Percentiles rank a stretch among this genome's conserved stretches.
Evolutionary conservation across 2,888 invertebrate species (phyloP).

Genomic region (Nebria salina): DNA sequence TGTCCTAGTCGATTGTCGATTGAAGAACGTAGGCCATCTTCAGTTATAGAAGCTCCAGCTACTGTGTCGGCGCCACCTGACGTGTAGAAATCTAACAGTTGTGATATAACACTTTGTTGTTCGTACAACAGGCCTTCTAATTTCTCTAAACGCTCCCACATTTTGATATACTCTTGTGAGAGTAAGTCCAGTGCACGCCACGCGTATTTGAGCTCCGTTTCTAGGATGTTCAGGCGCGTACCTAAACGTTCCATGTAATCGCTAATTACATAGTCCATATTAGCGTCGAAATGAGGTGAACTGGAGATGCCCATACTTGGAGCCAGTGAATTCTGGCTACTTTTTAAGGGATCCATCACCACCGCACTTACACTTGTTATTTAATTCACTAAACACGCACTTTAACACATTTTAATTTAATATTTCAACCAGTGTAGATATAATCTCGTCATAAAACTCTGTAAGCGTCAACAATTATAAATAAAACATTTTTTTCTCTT

Average conservation of each 20-base stretch:
- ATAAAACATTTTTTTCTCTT: slow-evolving; percentile 44
- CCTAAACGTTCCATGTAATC: slow-evolving; percentile 93
- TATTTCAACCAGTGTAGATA: slow-evolving; percentile 2
- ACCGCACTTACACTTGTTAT: slow-evolving; percentile 27
- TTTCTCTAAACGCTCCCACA: slow-evolving; percentile 92
- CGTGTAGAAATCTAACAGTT: slow-evolving; percentile 83
- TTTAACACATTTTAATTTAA: slow-evolving; percentile 18
- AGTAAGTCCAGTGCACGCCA: slow-evolving; percentile 91
- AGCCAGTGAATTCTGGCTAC: slow-evolving; percentile 47
- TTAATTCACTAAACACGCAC: slow-evolving; percentile 37
- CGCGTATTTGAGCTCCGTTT: slow-evolving; percentile 90
- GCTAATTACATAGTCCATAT: slow-evolving; percentile 81
- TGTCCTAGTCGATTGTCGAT: slow-evolving; percentile 59
- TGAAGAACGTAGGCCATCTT: slow-evolving; percentile 53
- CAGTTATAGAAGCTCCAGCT: slow-evolving; percentile 49
- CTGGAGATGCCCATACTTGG: slow-evolving; percentile 28
- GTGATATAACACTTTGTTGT: slow-evolving; percentile 90
- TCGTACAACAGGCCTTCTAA: slow-evolving; percentile 86
- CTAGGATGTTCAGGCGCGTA: slow-evolving; percentile 85
- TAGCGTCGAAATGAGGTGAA: slow-evolving; percentile 58
- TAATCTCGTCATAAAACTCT: slow-evolving; percentile 11
- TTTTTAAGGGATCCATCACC: slow-evolving; percentile 51
- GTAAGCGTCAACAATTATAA: slow-evolving; percentile 36
- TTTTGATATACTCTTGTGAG: slow-evolving; percentile 91
- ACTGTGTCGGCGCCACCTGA: slow-evolving; percentile 64